Percentiles rank a stretch among this genome's conserved stretches.
phyloP scores from a whole-genome alignment of 2,797 vertebrate genomes.

The Rhabdophis nuchalis region DNA sequence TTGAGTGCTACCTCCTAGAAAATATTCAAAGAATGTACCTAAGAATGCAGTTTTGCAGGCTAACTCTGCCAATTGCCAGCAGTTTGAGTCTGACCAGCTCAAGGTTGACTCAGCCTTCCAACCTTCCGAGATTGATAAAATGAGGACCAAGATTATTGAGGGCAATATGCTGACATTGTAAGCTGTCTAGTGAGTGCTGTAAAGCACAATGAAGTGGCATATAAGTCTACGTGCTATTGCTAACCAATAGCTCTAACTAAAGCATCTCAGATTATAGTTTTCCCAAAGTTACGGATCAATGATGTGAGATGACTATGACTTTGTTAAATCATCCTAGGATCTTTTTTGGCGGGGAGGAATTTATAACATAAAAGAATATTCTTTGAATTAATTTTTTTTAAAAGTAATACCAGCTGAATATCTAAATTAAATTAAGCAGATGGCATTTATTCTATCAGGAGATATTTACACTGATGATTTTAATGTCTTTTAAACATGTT shows the following conservation, averaged over 20 bases:
- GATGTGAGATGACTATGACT: background rate
- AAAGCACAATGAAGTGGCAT: background rate
- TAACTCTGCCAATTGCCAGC: background rate
- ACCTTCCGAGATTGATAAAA: background rate
- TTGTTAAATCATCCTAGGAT: background rate
- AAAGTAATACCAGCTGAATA: background rate
- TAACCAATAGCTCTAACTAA: background rate
- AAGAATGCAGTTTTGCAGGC: background rate
- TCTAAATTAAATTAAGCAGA: background rate
- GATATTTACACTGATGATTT: background rate
- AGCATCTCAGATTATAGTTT: background rate
- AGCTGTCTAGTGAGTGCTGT: background rate
- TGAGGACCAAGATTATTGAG: background rate
- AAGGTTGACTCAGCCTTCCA: background rate
- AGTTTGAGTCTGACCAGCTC: background rate
- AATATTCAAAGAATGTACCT: background rate
- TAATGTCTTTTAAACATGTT: background rate
- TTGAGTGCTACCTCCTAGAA: background rate
- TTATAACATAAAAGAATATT: background rate
- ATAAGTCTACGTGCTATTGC: background rate
- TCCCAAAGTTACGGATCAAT: background rate
- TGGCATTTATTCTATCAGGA: background rate
- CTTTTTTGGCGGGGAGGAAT: rapidly evolving
- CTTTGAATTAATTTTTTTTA: background rate
- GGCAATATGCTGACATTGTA: background rate